A percentile compares a stretch with the other conserved stretches of the same genome.
These are phyloP conservation scores for Saccopteryx bilineata DNA, from an alignment of 2,113 vertebrate species.

Conservation along the genomic window DNA sequence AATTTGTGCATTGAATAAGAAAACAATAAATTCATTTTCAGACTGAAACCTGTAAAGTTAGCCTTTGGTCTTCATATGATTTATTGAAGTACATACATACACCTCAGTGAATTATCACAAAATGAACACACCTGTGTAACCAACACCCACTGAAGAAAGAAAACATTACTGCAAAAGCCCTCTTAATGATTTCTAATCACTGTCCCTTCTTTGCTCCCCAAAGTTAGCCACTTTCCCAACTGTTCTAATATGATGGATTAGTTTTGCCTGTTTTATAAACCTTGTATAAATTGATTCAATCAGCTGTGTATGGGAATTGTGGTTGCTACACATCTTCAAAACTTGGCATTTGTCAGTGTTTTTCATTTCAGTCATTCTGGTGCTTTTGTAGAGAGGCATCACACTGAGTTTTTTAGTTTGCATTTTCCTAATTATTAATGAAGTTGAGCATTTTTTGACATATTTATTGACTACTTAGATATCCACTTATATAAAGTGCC, in stretches of 20 bases:
- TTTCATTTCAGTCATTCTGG: neutral
- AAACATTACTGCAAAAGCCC: neutral
- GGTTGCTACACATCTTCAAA: neutral
- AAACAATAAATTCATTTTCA: neutral
- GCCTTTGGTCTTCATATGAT: neutral
- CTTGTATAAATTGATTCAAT: neutral
- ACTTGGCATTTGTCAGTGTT: neutral
- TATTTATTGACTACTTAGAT: neutral
- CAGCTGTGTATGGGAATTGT: neutral
- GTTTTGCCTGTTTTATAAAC: slow-evolving; percentile 7
- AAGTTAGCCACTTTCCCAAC: neutral
- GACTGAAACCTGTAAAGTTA: neutral
- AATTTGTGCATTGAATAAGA: neutral
- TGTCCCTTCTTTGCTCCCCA: neutral
- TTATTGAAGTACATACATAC: neutral
- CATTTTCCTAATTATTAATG: neutral
- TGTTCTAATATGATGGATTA: neutral
- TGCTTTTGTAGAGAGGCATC: neutral
- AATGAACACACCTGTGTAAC: neutral
- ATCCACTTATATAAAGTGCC: neutral
- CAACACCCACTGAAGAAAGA: neutral
- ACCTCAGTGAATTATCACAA: neutral
- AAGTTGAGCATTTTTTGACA: neutral
- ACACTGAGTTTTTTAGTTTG: neutral
- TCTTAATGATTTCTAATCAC: neutral